Base-by-base conservation (phyloP, 2,113 vertebrate genomes). In the Ptyas mucosa region DNA sequence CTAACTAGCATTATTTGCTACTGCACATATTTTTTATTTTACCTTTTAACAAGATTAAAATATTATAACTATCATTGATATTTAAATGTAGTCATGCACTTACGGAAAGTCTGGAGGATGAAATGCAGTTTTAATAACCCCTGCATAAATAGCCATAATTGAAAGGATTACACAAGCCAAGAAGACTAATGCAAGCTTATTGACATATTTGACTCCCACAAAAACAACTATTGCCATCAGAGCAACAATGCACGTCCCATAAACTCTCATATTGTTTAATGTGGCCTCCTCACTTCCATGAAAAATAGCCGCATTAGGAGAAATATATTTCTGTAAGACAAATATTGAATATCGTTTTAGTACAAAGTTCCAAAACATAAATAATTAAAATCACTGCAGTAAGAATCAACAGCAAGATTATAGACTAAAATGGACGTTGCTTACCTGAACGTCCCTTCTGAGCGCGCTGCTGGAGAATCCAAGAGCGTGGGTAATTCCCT, bases 141-240 rank as follows among this genome's bases (percentile, higher is more conserved):
- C 99, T 0, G 99, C 99, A 1, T 99, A 99, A 97, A 99, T 99
- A 94, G 99, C 97, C 7, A 99, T 94, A 93, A 99, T 99, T 93
- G 99, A 99, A 51, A 99, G 98, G 94, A 99, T 98, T 85, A 99
- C 99, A 4, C 99, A 99, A 88, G 99, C 98, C 95, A 99, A 97
- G 96, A 99, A 99, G 85, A 99, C 99, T 29, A 99, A 95, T 0
- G 99, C 99, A 75, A 99, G 97, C 94, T 99, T 99, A 97, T 99
- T 99, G 94, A 99, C 99, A 3, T 99, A 99, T 95, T 99, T 99
- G 54, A 99, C 99, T 0, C 99, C 99, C 6, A 99, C 99, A 52
- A 99, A 99, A 87, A 99, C 99, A 14, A 99, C 99, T 46, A 98
- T 39, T 0, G 98, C 96, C 99, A 99, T 99, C 89, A 99, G 96